Percentiles rank a stretch among this genome's conserved stretches.
Conservation (phyloP, 1,140 invertebrate species). For the Temnothorax longispinosus region DNA sequence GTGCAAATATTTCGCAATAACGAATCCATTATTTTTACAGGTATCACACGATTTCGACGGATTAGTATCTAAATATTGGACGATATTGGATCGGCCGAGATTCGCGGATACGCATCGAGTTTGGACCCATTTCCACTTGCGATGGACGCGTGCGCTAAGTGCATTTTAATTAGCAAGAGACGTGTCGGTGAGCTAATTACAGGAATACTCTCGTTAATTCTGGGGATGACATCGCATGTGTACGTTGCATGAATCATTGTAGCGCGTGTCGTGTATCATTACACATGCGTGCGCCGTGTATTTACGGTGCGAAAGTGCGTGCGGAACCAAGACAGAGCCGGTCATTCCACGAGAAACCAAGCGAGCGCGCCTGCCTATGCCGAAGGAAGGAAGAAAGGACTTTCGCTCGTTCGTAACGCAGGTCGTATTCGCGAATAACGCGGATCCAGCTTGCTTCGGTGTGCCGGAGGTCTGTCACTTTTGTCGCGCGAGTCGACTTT, state of each 20-base stretch:
- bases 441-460: neutral
- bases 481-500: constrained; percentile 26
- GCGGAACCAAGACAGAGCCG: neutral
- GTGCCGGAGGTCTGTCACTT: neutral
- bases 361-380: neutral
- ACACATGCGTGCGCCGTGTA: constrained; percentile 1
- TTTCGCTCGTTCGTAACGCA: constrained; percentile 43
- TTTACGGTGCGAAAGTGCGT: constrained; percentile 51
- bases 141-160: neutral
- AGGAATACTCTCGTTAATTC: constrained; percentile 22
- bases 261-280: neutral
- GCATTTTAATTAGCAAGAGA: constrained; percentile 26
- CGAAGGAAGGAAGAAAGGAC: constrained; percentile 54
- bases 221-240: neutral
- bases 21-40: neutral
- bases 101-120: neutral
- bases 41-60: neutral
- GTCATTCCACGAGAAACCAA: constrained; percentile 24
- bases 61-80: neutral
- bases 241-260: constrained; percentile 1
- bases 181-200: neutral
- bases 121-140: neutral
- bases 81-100: neutral
- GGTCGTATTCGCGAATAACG: neutral
- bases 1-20: neutral